phyloP scores from a whole-genome alignment of 2,888 invertebrate species.

The Drosophila algonquin region DNA sequence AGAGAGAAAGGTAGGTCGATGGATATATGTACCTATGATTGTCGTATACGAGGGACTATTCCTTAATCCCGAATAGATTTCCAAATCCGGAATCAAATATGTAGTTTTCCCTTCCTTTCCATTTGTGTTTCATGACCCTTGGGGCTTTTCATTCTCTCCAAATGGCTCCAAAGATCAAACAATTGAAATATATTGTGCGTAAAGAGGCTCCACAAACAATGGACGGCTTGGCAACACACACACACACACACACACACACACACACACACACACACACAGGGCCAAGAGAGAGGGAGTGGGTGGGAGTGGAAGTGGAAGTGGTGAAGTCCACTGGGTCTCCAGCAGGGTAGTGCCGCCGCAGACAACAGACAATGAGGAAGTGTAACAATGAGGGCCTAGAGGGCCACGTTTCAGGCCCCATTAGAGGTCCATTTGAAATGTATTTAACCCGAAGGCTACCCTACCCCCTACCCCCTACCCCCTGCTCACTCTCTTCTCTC shows the following conservation, averaged over 20 bases:
- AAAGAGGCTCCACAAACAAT: constrained; percentile 32
- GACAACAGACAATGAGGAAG: constrained; percentile 38
- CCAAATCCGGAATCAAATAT: neutral
- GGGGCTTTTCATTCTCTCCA: neutral
- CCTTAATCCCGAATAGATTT: too few species aligned
- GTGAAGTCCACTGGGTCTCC: too few species aligned
- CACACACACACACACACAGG: constrained; percentile 20
- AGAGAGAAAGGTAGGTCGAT: too few species aligned
- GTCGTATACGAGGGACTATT: too few species aligned
- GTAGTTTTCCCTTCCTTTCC: neutral
- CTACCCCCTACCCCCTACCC: too few species aligned
- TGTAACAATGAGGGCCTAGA: constrained; percentile 28
- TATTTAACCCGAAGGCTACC: constrained; percentile 27
- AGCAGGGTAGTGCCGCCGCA: neutral
- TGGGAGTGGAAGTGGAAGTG: neutral
- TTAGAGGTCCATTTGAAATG: constrained; percentile 49
- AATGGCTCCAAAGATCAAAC: constrained; percentile 9
- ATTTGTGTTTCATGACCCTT: neutral
- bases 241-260: constrained; percentile 27
- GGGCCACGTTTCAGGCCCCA: constrained; percentile 36
- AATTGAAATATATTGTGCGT: constrained; percentile 68
- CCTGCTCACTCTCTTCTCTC: neutral
- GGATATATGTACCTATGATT: too few species aligned
- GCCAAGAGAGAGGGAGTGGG: neutral
- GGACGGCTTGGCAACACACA: constrained; percentile 29